Evolutionary conservation across 2,888 invertebrate genomes (phyloP), one percentile per base, ranked within the genome.

Genomic region (Eilema caniola): DNA sequence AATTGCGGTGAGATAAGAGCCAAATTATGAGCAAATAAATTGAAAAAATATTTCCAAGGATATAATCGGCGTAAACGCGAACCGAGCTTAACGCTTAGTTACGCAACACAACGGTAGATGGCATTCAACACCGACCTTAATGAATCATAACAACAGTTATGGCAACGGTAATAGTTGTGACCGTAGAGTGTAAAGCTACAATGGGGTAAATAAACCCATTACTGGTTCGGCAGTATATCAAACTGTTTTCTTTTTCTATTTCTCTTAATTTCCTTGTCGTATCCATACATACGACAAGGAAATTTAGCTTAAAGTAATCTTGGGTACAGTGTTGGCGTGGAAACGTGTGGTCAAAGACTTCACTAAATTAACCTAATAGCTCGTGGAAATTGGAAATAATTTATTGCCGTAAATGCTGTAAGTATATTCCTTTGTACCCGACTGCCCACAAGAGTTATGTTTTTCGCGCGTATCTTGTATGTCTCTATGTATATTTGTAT

Each of bases 161-260:
- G n/a, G 63, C 59, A 81, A 73, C 81, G 76, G 76, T 74, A 67
- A 65, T 24, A 23, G 67, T 75, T 81, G 78, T 80, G 70, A 67
- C 33, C 41, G 33, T 37, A 64, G 60, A 53, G 60, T 28, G 62
- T 53, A 31, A 62, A 66, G 57, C 23, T 24, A 66, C 14, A 37
- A 66, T 24, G 24, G 67, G 67, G 64, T 67, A 71, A 71, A 67
- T 67, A 71, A 71, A 71, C 71, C 64, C 61, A 69, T 69, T 65
- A 67, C 31, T 28, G 12, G 12, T n/a, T 25, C 53, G 62, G 7
- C 25, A 24, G 59, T 59, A 25, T 2, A 59, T 59, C 24, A 59
- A 25, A 59, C 25, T 59, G 59, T 14, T 16, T 0, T 1, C 0
- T 2, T 53, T n/a, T n/a, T n/a, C n/a, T n/a, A n/a, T n/a, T n/a